These are phyloP conservation scores for Vicugna pacos DNA, from an alignment of 2,113 vertebrate genomes.

Conservation along the genomic window DNA sequence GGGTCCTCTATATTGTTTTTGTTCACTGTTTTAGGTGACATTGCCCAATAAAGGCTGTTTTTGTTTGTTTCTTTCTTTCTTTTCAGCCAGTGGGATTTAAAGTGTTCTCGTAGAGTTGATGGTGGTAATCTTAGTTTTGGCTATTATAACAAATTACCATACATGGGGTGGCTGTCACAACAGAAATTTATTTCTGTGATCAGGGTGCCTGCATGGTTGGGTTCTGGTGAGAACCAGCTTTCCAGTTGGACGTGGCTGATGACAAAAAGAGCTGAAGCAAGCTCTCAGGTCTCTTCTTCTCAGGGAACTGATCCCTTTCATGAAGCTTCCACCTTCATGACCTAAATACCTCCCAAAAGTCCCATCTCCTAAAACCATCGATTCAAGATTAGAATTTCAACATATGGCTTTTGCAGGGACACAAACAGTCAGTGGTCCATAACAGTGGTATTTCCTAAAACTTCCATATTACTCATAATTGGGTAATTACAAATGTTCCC, in stretches of 20 bases:
- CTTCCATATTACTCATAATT: background rate
- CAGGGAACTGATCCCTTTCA: background rate
- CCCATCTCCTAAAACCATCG: background rate
- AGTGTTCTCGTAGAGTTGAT: background rate
- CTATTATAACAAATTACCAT: background rate
- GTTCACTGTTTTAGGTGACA: background rate
- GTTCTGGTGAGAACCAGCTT: background rate
- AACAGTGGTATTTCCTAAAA: background rate
- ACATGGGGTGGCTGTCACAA: background rate
- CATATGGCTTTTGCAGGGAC: background rate
- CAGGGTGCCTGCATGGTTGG: background rate
- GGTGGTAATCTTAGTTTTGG: background rate
- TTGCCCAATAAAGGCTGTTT: background rate
- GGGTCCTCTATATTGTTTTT: background rate
- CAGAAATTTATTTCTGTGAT: background rate
- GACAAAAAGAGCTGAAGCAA: background rate
- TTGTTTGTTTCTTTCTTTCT: background rate
- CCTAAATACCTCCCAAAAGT: background rate
- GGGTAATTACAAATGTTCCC: background rate
- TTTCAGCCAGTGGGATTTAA: background rate
- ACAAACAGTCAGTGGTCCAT: background rate
- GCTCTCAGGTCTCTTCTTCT: background rate
- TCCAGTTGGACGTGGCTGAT: background rate
- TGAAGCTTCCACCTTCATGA: background rate
- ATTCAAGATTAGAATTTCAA: background rate